Evolutionary conservation across 2,888 invertebrate species (phyloP).

Genomic region (Leptogaster cylindrica): DNA sequence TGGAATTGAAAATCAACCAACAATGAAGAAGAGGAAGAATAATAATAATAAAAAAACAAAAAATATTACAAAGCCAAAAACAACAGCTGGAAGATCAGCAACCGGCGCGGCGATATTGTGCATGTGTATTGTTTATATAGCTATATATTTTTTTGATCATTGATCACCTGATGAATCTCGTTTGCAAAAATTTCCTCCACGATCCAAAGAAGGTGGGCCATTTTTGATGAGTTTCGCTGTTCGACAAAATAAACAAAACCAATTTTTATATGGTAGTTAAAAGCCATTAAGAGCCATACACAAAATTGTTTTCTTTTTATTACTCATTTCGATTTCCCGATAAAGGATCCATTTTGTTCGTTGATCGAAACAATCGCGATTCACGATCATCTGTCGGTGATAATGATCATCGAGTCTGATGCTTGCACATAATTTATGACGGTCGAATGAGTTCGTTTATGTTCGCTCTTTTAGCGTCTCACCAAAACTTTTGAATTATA

Average conservation of each 20-base stretch:
- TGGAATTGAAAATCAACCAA: too few species aligned
- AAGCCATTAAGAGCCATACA: background rate
- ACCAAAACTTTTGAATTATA: too few species aligned
- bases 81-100: too few species aligned
- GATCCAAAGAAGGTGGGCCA: too few species aligned
- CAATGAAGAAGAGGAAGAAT: too few species aligned
- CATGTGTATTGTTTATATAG: too few species aligned
- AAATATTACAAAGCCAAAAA: too few species aligned
- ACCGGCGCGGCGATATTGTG: background rate
- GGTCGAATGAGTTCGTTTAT: background rate
- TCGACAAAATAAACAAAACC: background rate
- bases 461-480: background rate
- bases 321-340: too few species aligned
- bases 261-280: background rate
- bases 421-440: slow-evolving; percentile 1
- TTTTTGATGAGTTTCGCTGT: too few species aligned
- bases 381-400: background rate
- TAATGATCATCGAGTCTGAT: background rate
- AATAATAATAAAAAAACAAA: background rate
- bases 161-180: background rate
- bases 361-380: background rate
- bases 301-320: background rate
- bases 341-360: background rate
- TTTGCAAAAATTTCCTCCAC: background rate
- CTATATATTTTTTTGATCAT: background rate